Base-by-base conservation (phyloP, 2,113 vertebrate species). In the Xyrauchen texanus region DNA sequence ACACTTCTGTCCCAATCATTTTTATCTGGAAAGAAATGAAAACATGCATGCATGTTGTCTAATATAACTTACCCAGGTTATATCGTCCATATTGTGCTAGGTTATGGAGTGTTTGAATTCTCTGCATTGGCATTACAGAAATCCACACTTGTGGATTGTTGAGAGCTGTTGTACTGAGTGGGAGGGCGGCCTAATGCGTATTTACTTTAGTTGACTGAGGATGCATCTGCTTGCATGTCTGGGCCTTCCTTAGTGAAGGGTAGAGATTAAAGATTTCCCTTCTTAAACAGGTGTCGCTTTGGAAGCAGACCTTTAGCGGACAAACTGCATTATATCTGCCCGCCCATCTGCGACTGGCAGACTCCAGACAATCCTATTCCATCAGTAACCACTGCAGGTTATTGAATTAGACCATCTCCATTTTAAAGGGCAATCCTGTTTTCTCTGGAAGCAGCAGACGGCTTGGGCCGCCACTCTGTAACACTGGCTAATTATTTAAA, bases 331-430 rank as follows among this genome's bases (percentile, higher is more conserved):
- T 92, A 83, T 91, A 90, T 92, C 88, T 86, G 88, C 49, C 57
- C 77, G 83, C 85, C 87, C 89, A 90, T 92, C 90, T 90, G 88
- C 85, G 90, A 91, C 89, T 90, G 84, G 83, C 88, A 76, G 91
- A 90, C 92, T 93, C 91, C 88, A 90, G 92, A 92, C 91, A 90
- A 92, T 91, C 89, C 88, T 87, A 89, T 89, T 91, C 90, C 89
- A 91, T 92, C 90, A 91, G 90, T 92, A 91, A 90, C 90, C 90
- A 88, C 87, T 88, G 87, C 82, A 82, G 86, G 87, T 91, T 93
- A 94, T 93, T 92, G 86, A 92, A 93, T 93, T 93, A 92, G 90
- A 90, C 86, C 88, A 90, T 92, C 88, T 91, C 88, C 90, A 90
- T 92, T 92, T 91, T 89, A 91, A 93, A 91, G 86, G 88, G 83